Base-by-base conservation (phyloP, 2,797 vertebrate species). In the Fratercula arctica region DNA sequence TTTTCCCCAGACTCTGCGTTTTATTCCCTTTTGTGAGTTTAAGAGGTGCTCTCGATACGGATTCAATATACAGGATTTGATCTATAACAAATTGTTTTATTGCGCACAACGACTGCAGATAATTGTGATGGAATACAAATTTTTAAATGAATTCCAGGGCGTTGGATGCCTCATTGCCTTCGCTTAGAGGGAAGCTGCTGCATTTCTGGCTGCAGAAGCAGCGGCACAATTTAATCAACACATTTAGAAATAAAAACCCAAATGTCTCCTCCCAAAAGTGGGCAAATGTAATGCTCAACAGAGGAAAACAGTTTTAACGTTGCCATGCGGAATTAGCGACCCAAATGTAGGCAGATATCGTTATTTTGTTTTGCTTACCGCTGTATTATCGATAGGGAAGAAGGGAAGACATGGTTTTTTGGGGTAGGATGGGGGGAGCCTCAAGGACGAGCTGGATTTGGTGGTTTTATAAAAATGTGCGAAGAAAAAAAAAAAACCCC, bases 261-360 rank as follows among this genome's bases (percentile, higher is more conserved):
- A 88, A 93, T 67, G 86, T 28, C 53, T 91, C 3, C 0, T 85
- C 97, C 93, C 89, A 91, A 96, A 92, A 48, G 77, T 57, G 84
- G 83, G 57, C 85, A 95, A 96, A 96, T 97, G 96, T 94, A 93
- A 75, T 43, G 82, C 73, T 61, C 68, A 89, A 69, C 66, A 91
- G 92, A 95, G 86, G 93, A 96, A 56, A 96, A 56, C 4, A 69
- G 68, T 73, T 94, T 94, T 93, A 95, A 93, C 28, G 17, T 80
- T 87, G 79, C 78, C 85, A 29, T 9, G 57, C 90, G 60, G 92
- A 95, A 97, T 97, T 95, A 94, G 60, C 3, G 13, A 91, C 93
- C 82, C 74, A 89, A 91, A 96, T 66, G 88, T 89, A 94, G 73
- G 78, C 59, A 64, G 78, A 95, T 92, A 91, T 83, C 31, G 16